A percentile compares a stretch with the other conserved stretches of the same genome.
Conservation (phyloP, 2,888 invertebrate genomes). For the Corythucha ciliata region DNA sequence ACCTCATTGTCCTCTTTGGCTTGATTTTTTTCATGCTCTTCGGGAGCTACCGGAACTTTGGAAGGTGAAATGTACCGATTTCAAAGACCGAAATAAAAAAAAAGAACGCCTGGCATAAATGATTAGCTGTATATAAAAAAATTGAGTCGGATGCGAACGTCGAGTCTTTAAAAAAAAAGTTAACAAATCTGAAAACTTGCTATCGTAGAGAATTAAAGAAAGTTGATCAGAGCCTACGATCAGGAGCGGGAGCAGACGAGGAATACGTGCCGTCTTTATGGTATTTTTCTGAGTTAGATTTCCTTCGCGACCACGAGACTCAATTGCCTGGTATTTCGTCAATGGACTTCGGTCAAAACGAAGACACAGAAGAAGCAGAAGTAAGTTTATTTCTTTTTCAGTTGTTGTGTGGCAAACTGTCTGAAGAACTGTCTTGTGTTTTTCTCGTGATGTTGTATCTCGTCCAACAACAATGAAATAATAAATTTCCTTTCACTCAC, state of each 20-base stretch:
- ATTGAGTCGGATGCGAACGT: slow-evolving; percentile 14
- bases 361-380: background rate
- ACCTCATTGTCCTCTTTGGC: no score
- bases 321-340: slow-evolving; percentile 6
- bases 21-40: slow-evolving; percentile 1
- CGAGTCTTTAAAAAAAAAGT: slow-evolving; percentile 19
- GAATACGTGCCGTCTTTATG: slow-evolving; percentile 35
- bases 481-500: no score
- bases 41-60: slow-evolving; percentile 14
- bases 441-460: no score
- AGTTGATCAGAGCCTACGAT: slow-evolving; percentile 32
- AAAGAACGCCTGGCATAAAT: slow-evolving; percentile 5
- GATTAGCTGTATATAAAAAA: slow-evolving; percentile 3
- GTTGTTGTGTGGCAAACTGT: no score
- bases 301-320: slow-evolving; percentile 27
- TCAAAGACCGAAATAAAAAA: slow-evolving; percentile 9
- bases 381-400: no score
- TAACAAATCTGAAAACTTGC: slow-evolving; percentile 19
- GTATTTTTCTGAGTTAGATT: slow-evolving; percentile 35
- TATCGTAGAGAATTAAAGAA: slow-evolving; percentile 31
- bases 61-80: slow-evolving; percentile 11
- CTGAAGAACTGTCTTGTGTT: no score
- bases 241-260: slow-evolving; percentile 32
- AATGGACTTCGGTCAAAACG: background rate
- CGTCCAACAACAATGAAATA: no score